Percentiles rank a stretch among this genome's conserved stretches.
Conservation (phyloP, 1,140 invertebrate species). For the Trichonephila clavata region DNA sequence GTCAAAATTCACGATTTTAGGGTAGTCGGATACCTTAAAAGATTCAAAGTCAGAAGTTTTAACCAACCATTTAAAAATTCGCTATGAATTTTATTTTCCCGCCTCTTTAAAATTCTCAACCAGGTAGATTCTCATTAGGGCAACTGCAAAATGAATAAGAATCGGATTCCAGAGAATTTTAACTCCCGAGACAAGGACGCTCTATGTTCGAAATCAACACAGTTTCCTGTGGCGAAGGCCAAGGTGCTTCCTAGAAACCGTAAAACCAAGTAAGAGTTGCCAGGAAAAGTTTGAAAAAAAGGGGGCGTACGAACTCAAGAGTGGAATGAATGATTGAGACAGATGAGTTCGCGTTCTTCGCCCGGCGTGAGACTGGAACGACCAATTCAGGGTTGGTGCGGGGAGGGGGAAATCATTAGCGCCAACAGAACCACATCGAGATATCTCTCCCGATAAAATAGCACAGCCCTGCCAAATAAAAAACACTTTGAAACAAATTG, state of each 20-base stretch:
- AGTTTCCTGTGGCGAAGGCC: too few species aligned
- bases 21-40: too few species aligned
- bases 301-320: not conserved
- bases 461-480: not conserved
- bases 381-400: not conserved
- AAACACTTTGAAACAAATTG: not conserved
- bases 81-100: too few species aligned
- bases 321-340: constrained; percentile 44
- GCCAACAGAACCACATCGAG: constrained; percentile 5
- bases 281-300: not conserved
- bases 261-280: not conserved
- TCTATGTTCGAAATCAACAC: too few species aligned
- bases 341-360: constrained; percentile 13
- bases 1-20: too few species aligned
- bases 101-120: too few species aligned
- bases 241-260: not conserved
- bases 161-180: too few species aligned
- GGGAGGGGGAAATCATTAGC: not conserved
- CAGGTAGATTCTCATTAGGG: too few species aligned
- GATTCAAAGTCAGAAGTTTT: too few species aligned
- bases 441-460: not conserved
- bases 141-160: too few species aligned
- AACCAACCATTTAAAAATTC: too few species aligned
- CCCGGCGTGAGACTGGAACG: not conserved
- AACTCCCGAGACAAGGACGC: too few species aligned